These are phyloP conservation scores for Pelobates cultripes DNA, from an alignment of 2,797 vertebrate species.

Conservation along the genomic window DNA sequence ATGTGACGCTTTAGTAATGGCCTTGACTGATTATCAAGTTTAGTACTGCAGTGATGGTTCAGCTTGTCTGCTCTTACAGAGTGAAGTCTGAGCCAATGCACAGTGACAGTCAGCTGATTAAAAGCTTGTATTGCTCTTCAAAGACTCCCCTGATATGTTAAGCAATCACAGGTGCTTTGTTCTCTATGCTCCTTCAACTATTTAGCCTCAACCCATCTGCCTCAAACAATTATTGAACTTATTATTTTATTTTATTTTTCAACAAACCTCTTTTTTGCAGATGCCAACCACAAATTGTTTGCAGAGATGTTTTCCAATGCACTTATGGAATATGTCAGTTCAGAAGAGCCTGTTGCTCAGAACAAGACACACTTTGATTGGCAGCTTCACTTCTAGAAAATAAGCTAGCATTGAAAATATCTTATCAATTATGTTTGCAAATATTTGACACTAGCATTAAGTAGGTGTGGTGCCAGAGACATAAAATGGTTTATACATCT, in stretches of 20 bases:
- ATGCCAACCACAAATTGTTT: slow-evolving; percentile 17
- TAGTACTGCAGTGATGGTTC: slow-evolving; percentile 16
- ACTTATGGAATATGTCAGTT: not conserved
- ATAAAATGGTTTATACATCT: too few relatives aligned
- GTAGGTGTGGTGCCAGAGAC: not conserved
- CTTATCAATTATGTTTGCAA: too few relatives aligned
- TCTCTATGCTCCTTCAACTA: slow-evolving; percentile 31
- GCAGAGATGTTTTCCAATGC: not conserved
- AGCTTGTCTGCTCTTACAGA: slow-evolving; percentile 14
- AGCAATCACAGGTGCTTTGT: slow-evolving; percentile 45
- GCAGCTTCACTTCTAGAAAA: not conserved
- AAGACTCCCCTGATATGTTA: slow-evolving; percentile 44
- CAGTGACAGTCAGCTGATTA: slow-evolving; percentile 45
- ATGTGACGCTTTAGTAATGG: not conserved
- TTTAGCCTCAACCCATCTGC: slow-evolving; percentile 46
- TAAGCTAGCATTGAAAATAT: not conserved
- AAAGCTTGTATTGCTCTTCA: slow-evolving; percentile 44
- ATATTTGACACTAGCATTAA: not conserved
- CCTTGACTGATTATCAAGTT: slow-evolving; percentile 13
- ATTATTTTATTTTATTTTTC: not conserved
- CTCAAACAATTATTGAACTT: slow-evolving; percentile 31
- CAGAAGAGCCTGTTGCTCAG: not conserved
- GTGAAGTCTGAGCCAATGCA: slow-evolving; percentile 18
- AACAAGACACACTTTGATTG: not conserved
- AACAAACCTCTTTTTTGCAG: not conserved